Conservation (phyloP, 53 echinoderm and acorn worm genomes). For the Arbacia lixula region DNA sequence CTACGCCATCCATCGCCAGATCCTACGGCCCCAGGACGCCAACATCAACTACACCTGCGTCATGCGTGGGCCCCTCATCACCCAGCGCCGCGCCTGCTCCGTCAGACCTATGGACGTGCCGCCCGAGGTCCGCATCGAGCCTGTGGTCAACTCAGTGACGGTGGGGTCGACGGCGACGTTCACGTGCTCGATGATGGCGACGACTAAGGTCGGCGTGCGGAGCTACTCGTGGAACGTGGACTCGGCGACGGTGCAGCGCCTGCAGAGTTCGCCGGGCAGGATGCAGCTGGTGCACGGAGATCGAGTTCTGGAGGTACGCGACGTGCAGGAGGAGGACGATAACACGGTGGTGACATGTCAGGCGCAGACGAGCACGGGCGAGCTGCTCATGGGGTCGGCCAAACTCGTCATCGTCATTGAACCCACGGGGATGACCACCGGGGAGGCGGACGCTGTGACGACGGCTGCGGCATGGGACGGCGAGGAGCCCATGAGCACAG, state of each 20-base stretch:
- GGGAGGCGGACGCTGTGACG: background rate
- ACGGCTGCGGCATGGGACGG: background rate
- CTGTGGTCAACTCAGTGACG: conserved; percentile 19
- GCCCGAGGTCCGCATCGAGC: conserved; percentile 37
- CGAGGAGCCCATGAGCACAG: background rate
- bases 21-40: conserved; percentile 53
- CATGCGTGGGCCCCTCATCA: conserved; percentile 22
- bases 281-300: conserved; percentile 44
- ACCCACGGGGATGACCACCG: conserved; percentile 31
- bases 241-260: background rate
- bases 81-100: background rate
- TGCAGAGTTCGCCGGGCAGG: background rate
- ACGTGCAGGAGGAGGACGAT: conserved; percentile 58
- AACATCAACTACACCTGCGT: conserved; percentile 29
- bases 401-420: conserved; percentile 35
- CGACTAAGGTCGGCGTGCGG: background rate
- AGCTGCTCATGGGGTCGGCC: conserved; percentile 37
- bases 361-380: conserved; percentile 41
- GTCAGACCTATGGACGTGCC: conserved; percentile 31
- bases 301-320: conserved; percentile 42
- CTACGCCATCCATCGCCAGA: conserved; percentile 8
- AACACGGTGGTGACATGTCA: conserved; percentile 65
- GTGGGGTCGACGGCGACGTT: conserved; percentile 42
- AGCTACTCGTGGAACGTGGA: conserved; percentile 40
- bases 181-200: conserved; percentile 13